Evolutionary conservation across 2,888 invertebrate genomes (phyloP), one percentile per base, ranked within the genome.

Genomic region (Cheiracanthium punctorium): DNA sequence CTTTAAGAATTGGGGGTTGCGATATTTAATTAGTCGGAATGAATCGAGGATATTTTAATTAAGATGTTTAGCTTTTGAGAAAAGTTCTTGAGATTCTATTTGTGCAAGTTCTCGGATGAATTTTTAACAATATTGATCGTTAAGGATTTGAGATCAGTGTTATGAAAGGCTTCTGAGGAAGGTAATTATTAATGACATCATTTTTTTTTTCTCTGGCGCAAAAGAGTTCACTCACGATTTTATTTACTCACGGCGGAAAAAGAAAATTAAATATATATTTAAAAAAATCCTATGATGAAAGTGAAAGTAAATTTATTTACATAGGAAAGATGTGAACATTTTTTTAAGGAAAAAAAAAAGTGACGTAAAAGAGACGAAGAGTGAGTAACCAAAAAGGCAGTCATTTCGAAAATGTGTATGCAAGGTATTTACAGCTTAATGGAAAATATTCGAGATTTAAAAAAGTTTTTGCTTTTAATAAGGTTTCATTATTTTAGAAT

Each of bases 11-110:
- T n/a, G 48, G 67, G 74, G 70, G 84, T 79, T 73, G 84, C 74
- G 72, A 79, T 85, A 85, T 85, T 85, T 85, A 85, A 85, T 85
- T 85, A 85, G 84, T 43, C 43, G 48, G 84, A 85, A 85, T 79
- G 79, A 85, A 79, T 67, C 73, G 69, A 73, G 84, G 28, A 28
- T 69, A 70, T 48, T 85, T 85, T 85, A 85, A 85, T 85, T 85
- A 85, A 85, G 77, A 74, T 74, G 71, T 70, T 58, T 52, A 52
- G 41, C 69, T 41, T 69, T 69, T 70, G 71, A 52, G 73, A 73
- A 69, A 37, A 84, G 43, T 65, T 29, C 48, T 41, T 64, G 48
- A 65, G 84, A 85, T 79, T 69, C 79, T 85, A 79, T 85, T 85
- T 85, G 73, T 37, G 29, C 12, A 74, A 85, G 74, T 30, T 41